phyloP scores from a whole-genome alignment of 2,113 vertebrate genomes.

The Archilochus colubris region DNA sequence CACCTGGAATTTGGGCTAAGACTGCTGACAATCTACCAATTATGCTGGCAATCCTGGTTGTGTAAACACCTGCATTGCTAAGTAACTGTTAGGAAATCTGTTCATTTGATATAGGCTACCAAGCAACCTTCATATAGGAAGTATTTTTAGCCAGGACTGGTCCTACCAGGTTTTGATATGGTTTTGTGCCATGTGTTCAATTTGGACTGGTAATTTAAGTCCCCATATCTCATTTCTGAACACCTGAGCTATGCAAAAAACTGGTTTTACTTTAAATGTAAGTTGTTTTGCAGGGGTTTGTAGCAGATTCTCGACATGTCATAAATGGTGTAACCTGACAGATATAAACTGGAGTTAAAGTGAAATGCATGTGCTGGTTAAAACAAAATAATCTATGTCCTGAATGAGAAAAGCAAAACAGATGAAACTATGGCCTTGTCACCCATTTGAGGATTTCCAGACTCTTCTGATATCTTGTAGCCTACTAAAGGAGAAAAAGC shows the following conservation, averaged over 20 bases:
- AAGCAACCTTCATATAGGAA: background rate
- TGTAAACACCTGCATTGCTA: constrained; percentile 19
- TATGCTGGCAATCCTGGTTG: background rate
- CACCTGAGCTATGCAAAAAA: constrained; percentile 46
- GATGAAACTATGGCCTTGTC: constrained; percentile 70
- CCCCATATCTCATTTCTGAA: background rate
- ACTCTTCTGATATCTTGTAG: constrained; percentile 69
- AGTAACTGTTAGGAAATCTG: background rate
- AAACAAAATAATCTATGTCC: constrained; percentile 73
- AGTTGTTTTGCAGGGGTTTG: constrained; percentile 22
- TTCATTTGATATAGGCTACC: constrained; percentile 15
- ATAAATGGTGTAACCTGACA: constrained; percentile 74
- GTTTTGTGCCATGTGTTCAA: background rate
- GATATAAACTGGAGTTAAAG: constrained; percentile 70
- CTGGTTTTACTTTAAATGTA: constrained; percentile 68
- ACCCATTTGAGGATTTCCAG: constrained; percentile 73
- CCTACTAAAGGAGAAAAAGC: constrained; percentile 55
- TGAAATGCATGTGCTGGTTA: constrained; percentile 68
- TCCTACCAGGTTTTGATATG: constrained; percentile 23
- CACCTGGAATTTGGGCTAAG: background rate
- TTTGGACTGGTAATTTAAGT: background rate
- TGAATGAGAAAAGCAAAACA: constrained; percentile 75
- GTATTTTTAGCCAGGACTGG: constrained; percentile 1
- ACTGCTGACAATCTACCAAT: background rate
- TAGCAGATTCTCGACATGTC: constrained; percentile 37